Base-by-base conservation (phyloP, 2,113 vertebrate species). In the Microtus montanus region DNA sequence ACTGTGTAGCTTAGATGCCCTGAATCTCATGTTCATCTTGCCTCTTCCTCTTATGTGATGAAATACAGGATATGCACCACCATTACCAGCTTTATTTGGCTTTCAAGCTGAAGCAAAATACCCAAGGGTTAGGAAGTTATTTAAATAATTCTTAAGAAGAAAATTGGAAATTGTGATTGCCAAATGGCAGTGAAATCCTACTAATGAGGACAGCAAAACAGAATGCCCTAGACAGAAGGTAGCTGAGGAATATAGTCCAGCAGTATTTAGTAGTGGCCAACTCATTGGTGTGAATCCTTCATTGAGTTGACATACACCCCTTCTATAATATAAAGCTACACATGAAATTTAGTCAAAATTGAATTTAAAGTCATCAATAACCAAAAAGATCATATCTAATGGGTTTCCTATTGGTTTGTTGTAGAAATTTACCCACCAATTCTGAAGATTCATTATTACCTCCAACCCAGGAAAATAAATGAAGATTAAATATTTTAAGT, bases 391-490 rank as follows among this genome's bases (percentile, higher is more conserved):
- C 20, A 6, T 83, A 19, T 73, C 77, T 82, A 86, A 89, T 77
- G 9, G 4, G 5, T 84, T 70, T 92, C 78, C 74, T 90, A 90
- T 15, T 87, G 71, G 63, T 80, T 96, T 88, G 58, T 13, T 58
- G 4, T 33, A 93, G 41, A 93, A 61, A 22, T 79, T 63, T 87
- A 1, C 2, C 20, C 8, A 15, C 3, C 26, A 10, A 77, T 1
- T 63, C 54, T 49, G 10, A 58, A 9, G 5, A 54, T 83, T 49
- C 30, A 13, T 87, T 78, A 87, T 10, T 87, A 38, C 7, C 47
- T 87, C 41, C 3, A 93, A 83, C 33, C 24, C 22, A 90, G 24
- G 49, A 58, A 93, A 96, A 75, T 84, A 92, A 84, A 89, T 33
- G 17, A 26, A 64, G 17, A 93, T 3, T 47, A 84, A 93, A 87